Conservation (phyloP, 2,797 vertebrate genomes). For the Acropternis orthonyx region DNA sequence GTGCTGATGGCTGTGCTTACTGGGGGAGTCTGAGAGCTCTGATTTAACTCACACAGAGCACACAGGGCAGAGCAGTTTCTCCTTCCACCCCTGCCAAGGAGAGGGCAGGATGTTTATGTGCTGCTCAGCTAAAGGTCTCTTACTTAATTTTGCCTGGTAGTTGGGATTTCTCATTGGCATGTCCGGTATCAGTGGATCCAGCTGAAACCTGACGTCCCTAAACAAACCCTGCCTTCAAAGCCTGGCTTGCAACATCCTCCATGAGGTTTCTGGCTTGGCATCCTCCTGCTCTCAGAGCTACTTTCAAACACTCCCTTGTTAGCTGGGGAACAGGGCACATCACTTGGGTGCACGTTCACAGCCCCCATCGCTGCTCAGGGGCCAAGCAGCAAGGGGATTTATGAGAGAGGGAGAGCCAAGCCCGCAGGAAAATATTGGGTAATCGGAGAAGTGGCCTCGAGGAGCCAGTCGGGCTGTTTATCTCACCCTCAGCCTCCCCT, state of each 20-base stretch:
- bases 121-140: not conserved
- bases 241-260: not conserved
- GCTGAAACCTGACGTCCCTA: not conserved
- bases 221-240: conserved; percentile 38
- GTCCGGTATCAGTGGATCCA: not conserved
- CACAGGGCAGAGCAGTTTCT: not conserved
- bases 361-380: not conserved
- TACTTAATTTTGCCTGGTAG: not conserved
- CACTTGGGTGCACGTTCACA: not conserved
- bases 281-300: not conserved
- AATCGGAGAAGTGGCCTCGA: conserved; percentile 38
- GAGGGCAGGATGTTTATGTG: not conserved
- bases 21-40: not conserved
- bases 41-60: not conserved
- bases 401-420: conserved; percentile 56
- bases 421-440: conserved; percentile 70
- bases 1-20: not conserved
- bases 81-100: not conserved
- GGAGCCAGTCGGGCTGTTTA: conserved; percentile 38
- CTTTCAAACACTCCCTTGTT: conserved; percentile 66
- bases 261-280: not conserved
- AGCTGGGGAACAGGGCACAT: not conserved
- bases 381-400: conserved; percentile 51
- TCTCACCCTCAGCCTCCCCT: not conserved
- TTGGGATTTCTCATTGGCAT: not conserved